These are phyloP conservation scores for Caracal caracal DNA, from an alignment of 2,113 vertebrate genomes.

Conservation along the genomic window DNA sequence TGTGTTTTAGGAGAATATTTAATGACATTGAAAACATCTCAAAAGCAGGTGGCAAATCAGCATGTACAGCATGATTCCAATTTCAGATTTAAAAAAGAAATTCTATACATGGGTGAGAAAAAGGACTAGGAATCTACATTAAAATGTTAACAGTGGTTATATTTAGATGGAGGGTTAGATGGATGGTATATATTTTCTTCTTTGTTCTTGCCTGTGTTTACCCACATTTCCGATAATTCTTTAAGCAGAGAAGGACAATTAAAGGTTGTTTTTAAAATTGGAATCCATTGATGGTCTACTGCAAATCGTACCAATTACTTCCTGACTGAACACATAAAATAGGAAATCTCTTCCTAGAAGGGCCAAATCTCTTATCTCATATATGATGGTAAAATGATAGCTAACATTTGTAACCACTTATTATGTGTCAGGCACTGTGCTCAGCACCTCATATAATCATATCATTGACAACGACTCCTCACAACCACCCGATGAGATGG, in stretches of 20 bases:
- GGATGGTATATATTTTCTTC: background rate
- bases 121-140: background rate
- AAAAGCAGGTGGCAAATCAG: constrained; percentile 69
- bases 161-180: background rate
- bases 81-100: constrained; percentile 54
- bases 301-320: background rate
- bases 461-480: background rate
- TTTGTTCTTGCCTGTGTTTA: background rate
- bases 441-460: background rate
- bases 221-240: constrained; percentile 10
- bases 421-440: background rate
- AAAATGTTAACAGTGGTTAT: constrained; percentile 59
- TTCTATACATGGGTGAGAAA: constrained; percentile 18
- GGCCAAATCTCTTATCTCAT: background rate
- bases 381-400: constrained; percentile 2
- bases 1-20: constrained; percentile 52
- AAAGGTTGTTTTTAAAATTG: background rate
- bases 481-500: background rate
- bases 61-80: constrained; percentile 46
- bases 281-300: background rate
- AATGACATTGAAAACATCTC: constrained; percentile 61
- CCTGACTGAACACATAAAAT: background rate
- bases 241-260: background rate
- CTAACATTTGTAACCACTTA: constrained; percentile 2
- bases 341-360: background rate